phyloP scores from a whole-genome alignment of 2,797 vertebrate species.

The Sebastes glaucus region DNA sequence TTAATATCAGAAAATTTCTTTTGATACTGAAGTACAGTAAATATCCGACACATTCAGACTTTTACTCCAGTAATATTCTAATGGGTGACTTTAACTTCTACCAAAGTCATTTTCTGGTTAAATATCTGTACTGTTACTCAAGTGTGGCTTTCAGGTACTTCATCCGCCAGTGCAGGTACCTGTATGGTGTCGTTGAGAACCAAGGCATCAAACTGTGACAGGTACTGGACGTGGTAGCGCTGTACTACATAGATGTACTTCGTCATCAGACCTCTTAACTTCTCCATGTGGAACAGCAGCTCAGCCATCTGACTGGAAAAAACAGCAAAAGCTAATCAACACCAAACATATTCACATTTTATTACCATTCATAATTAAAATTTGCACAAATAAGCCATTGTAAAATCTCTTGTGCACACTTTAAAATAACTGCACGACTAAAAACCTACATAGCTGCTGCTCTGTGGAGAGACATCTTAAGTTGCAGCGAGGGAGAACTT shows the following conservation, averaged over 20 bases:
- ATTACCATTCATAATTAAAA: background rate
- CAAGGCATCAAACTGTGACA: conserved; percentile 91
- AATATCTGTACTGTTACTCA: accelerated
- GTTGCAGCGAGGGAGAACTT: background rate
- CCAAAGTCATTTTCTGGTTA: too few relatives aligned
- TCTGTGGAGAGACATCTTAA: background rate
- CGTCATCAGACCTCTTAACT: conserved; percentile 79
- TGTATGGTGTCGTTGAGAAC: conserved; percentile 92
- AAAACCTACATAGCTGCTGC: background rate
- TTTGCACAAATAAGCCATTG: background rate
- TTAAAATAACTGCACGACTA: background rate
- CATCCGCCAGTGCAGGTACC: conserved; percentile 71
- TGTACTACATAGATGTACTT: conserved; percentile 80
- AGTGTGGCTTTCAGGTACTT: too few relatives aligned
- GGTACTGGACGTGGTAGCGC: conserved; percentile 91
- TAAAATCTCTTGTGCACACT: background rate
- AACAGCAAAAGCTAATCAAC: background rate
- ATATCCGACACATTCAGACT: too few relatives aligned
- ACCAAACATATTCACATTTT: background rate
- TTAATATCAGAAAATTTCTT: too few relatives aligned
- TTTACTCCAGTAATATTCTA: too few relatives aligned
- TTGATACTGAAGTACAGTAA: too few relatives aligned
- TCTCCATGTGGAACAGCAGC: conserved; percentile 89
- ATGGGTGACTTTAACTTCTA: too few relatives aligned
- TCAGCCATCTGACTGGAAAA: conserved; percentile 86